These are phyloP conservation scores for Centropus bengalensis DNA, from an alignment of 2,113 vertebrate genomes.

Conservation along the genomic window DNA sequence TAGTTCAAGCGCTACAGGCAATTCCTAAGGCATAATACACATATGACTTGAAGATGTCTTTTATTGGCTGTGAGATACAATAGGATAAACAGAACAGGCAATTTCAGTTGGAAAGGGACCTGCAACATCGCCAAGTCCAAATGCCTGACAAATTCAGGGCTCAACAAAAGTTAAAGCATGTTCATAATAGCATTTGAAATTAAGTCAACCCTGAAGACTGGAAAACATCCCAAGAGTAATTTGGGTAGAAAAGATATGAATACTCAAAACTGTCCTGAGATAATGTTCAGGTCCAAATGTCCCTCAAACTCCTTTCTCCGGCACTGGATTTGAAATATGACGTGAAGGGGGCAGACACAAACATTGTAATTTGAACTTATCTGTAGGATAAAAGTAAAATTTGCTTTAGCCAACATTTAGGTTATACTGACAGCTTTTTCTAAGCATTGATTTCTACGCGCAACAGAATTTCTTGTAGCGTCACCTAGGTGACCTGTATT, in stretches of 20 bases:
- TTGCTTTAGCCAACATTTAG: neutral
- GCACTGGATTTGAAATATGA: neutral
- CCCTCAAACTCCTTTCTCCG: neutral
- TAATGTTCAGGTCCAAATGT: neutral
- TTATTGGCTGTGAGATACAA: neutral
- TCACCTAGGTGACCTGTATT: neutral
- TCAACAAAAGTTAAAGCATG: neutral
- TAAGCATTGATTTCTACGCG: neutral
- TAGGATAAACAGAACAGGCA: neutral
- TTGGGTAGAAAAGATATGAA: neutral
- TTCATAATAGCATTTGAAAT: neutral
- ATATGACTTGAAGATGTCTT: neutral
- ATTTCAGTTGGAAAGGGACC: neutral
- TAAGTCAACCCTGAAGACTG: neutral
- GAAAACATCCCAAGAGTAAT: neutral
- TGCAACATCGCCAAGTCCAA: neutral
- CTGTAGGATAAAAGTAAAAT: neutral
- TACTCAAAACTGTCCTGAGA: neutral
- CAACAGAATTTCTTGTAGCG: neutral
- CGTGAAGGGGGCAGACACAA: neutral
- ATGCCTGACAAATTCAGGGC: neutral
- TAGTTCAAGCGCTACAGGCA: neutral
- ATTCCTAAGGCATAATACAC: neutral
- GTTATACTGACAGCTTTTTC: neutral
- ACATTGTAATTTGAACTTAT: neutral